Conservation (phyloP, 2,113 vertebrate species). For the Syngnathus floridae region DNA sequence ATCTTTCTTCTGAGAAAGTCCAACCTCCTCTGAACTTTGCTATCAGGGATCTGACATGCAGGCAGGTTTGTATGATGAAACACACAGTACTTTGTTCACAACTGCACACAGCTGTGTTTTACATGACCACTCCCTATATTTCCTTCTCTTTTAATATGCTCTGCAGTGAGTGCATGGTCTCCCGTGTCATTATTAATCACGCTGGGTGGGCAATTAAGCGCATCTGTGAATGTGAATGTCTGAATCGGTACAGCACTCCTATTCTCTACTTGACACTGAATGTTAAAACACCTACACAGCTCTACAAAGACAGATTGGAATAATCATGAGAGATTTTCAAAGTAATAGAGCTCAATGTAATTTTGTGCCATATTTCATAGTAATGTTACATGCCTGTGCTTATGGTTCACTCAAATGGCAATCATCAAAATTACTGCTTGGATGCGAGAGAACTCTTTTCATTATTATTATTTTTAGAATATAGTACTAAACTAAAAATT, state of each 20-base stretch:
- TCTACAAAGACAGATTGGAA: slow-evolving; percentile 5
- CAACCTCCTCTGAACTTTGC: slow-evolving; percentile 36
- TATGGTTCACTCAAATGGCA: background rate
- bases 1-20: slow-evolving; percentile 22
- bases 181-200: slow-evolving; percentile 15
- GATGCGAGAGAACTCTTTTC: background rate
- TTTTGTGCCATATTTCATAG: slow-evolving; percentile 10
- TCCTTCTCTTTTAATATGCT: slow-evolving; percentile 4
- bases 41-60: slow-evolving; percentile 35
- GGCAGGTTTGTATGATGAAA: slow-evolving; percentile 31
- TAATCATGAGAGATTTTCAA: slow-evolving; percentile 6
- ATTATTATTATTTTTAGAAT: no score
- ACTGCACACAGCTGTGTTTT: slow-evolving; percentile 20
- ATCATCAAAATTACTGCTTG: background rate
- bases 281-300: background rate
- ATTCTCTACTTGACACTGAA: background rate
- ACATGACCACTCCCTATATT: slow-evolving; percentile 5
- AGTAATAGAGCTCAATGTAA: slow-evolving; percentile 9
- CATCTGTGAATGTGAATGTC: slow-evolving; percentile 25
- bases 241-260: background rate
- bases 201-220: slow-evolving; percentile 17
- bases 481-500: no score
- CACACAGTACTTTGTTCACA: slow-evolving; percentile 21
- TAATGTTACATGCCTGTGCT: background rate
- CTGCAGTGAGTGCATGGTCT: background rate